Percentiles rank a stretch among this genome's conserved stretches.
Evolutionary conservation across 2,113 vertebrate genomes (phyloP).

Genomic region (Globicephala melas): DNA sequence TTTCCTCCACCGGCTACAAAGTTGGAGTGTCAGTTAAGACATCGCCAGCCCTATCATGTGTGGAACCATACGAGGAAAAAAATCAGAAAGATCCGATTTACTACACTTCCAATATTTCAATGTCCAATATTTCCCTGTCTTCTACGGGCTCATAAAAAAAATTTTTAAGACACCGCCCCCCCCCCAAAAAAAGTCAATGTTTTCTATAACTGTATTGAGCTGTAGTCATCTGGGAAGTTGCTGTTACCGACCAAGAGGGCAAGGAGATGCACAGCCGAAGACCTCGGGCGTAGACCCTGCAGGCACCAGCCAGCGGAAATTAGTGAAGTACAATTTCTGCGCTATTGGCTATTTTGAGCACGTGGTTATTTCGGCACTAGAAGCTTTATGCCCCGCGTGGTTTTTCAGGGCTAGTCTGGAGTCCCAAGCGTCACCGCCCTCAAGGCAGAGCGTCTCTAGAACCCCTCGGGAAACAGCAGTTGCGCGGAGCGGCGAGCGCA

Average conservation of each 20-base stretch:
- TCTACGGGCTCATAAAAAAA: neutral
- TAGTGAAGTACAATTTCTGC: too few relatives aligned
- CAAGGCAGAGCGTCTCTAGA: neutral
- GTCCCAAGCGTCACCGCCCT: neutral
- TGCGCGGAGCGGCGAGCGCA: accelerated
- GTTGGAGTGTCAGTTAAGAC: neutral
- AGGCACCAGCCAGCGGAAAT: neutral
- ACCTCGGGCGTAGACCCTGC: neutral
- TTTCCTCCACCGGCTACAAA: neutral
- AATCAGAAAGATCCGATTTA: neutral
- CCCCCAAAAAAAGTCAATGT: neutral
- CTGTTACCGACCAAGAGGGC: neutral
- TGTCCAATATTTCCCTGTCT: neutral
- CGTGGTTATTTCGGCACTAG: neutral
- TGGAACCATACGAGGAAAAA: neutral
- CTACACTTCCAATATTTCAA: neutral
- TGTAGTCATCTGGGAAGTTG: neutral
- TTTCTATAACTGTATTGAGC: neutral
- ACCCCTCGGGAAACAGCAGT: neutral
- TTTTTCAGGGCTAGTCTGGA: neutral
- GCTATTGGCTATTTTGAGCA: too few relatives aligned
- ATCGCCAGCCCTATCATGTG: neutral
- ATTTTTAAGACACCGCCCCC: neutral
- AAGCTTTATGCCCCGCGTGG: neutral
- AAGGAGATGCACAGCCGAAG: neutral